These are phyloP conservation scores for Sylvietta virens DNA, from an alignment of 2,113 vertebrate genomes.

Conservation along the genomic window DNA sequence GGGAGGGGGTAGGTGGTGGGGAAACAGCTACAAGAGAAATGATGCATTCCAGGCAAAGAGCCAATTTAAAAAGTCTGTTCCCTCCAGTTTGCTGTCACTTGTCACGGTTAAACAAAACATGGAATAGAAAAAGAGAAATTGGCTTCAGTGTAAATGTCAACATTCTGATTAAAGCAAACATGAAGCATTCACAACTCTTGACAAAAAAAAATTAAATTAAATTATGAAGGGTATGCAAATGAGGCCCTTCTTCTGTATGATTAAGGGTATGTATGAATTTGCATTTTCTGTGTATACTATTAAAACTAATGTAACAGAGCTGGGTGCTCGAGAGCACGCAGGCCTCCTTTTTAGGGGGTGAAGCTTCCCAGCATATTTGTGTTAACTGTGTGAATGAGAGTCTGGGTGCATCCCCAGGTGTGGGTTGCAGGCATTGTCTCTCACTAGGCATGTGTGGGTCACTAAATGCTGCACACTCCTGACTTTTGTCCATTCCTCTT, in stretches of 20 bases:
- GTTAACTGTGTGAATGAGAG: background rate
- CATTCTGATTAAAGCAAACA: slow-evolving; percentile 87
- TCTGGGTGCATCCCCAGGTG: background rate
- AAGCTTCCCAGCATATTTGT: background rate
- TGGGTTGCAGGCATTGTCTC: fast-evolving
- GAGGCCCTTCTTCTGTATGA: slow-evolving; percentile 55
- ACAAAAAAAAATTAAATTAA: slow-evolving; percentile 77
- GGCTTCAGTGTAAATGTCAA: slow-evolving; percentile 84
- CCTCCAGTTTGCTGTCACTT: slow-evolving; percentile 82
- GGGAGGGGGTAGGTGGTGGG: background rate
- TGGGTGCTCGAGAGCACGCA: background rate
- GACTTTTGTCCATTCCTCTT: background rate
- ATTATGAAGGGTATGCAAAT: slow-evolving; percentile 81
- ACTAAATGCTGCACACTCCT: background rate
- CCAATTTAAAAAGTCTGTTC: slow-evolving; percentile 83
- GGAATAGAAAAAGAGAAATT: slow-evolving; percentile 79
- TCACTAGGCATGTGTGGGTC: background rate
- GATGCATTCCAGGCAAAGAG: slow-evolving; percentile 79
- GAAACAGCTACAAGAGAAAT: slow-evolving; percentile 75
- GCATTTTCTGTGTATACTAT: slow-evolving; percentile 61
- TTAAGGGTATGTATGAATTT: slow-evolving; percentile 66
- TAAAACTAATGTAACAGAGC: slow-evolving; percentile 41
- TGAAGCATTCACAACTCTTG: slow-evolving; percentile 75
- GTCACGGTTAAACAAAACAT: slow-evolving; percentile 81
- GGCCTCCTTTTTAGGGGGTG: background rate